Percentiles rank a stretch among this genome's conserved stretches.
Evolutionary conservation across 2,797 vertebrate species (phyloP).

Genomic region (Enteromius afrohamiltoni): DNA sequence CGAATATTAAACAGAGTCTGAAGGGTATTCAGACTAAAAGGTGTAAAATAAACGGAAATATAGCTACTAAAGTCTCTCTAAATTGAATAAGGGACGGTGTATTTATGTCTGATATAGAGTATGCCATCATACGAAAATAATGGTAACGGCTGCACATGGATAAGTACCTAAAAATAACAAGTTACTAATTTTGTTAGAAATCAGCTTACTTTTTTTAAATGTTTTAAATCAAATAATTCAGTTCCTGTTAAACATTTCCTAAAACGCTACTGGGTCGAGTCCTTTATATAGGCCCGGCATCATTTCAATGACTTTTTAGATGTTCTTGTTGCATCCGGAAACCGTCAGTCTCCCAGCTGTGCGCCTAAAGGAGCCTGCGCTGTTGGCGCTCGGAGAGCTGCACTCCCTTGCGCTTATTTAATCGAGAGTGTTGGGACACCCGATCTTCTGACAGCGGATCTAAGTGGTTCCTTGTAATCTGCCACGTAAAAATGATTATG

Average conservation of each 20-base stretch:
- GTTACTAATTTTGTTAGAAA: background rate
- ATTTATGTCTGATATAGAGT: background rate
- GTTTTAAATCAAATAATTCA: background rate
- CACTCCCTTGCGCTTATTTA: conserved; percentile 58
- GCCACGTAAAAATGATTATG: conserved; percentile 67
- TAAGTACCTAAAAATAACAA: background rate
- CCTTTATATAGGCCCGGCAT: background rate
- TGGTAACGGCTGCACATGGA: background rate
- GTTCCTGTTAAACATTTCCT: background rate
- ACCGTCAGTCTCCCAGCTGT: conserved; percentile 18
- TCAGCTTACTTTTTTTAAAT: background rate
- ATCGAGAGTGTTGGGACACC: conserved; percentile 62
- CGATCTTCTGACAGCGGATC: conserved; percentile 66
- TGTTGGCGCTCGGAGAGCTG: conserved; percentile 50
- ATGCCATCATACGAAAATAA: background rate
- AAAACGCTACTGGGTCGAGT: background rate
- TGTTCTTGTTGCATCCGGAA: conserved; percentile 4
- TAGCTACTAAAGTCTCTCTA: background rate
- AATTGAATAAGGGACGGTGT: background rate
- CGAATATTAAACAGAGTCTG: background rate
- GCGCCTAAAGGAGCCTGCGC: conserved; percentile 25
- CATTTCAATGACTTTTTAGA: background rate
- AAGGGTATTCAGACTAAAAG: background rate
- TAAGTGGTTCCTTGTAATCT: conserved; percentile 72
- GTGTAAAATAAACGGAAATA: background rate